Conservation (phyloP, 2,113 vertebrate genomes). For the Channa argus region DNA sequence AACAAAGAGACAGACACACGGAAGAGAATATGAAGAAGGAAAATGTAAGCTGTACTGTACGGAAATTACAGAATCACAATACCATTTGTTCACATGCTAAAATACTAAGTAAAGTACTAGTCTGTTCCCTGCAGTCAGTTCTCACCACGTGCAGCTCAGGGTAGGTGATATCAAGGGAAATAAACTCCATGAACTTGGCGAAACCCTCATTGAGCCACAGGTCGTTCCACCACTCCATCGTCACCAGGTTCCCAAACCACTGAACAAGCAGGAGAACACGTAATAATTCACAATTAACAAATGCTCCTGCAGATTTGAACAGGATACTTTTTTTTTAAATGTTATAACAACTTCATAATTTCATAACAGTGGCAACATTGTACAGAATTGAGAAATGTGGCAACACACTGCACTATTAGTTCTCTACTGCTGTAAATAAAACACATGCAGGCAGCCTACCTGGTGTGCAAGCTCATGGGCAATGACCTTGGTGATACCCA, state of each 20-base stretch:
- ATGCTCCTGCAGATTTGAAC: background rate
- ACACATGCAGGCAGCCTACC: conserved; percentile 44
- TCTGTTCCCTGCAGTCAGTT: background rate
- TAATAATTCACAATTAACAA: background rate
- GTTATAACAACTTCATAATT: too few relatives aligned
- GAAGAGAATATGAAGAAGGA: background rate
- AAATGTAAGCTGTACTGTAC: background rate
- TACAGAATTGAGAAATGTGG: background rate
- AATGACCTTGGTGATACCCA: conserved; percentile 80
- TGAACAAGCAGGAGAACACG: conserved; percentile 28
- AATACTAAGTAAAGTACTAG: background rate
- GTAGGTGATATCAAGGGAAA: conserved; percentile 76
- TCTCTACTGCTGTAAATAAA: background rate
- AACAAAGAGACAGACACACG: too few relatives aligned
- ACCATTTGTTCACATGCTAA: too few relatives aligned
- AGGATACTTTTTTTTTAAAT: too few relatives aligned
- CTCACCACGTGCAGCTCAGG: conserved; percentile 83
- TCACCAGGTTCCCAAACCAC: conserved; percentile 87
- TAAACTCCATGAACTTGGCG: conserved; percentile 83
- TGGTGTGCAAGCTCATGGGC: conserved; percentile 85
- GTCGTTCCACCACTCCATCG: conserved; percentile 87
- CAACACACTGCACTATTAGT: background rate
- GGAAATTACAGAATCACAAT: background rate
- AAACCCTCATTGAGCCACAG: conserved; percentile 86
- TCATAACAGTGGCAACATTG: background rate